Conservation (phyloP, 2,797 vertebrate genomes). For the Spinus olivaceus region DNA sequence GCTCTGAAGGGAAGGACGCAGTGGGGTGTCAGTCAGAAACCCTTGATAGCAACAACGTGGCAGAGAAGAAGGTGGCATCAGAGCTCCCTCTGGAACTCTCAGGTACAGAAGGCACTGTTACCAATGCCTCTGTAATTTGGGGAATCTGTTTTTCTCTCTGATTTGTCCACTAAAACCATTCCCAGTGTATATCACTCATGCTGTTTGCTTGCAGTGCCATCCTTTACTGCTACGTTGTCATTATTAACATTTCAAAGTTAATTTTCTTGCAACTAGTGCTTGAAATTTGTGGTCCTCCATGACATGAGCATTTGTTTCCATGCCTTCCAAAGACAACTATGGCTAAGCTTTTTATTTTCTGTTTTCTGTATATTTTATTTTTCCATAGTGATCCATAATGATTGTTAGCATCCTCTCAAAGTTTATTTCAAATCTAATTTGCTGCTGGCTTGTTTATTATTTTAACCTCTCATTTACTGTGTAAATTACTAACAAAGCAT, state of each 20-base stretch:
- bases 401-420: conserved; percentile 22
- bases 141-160: conserved; percentile 63
- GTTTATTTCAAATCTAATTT: conserved; percentile 59
- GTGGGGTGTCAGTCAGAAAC: conserved; percentile 73
- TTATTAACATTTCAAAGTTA: conserved; percentile 71
- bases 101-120: conserved; percentile 82
- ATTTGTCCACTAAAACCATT: conserved; percentile 65
- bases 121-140: conserved; percentile 74
- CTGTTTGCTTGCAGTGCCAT: conserved; percentile 71
- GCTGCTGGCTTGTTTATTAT: conserved; percentile 62
- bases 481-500: conserved; percentile 66
- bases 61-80: conserved; percentile 78
- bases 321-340: conserved; percentile 45
- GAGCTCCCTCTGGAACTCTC: conserved; percentile 79
- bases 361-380: conserved; percentile 57
- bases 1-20: conserved; percentile 72
- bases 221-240: conserved; percentile 67
- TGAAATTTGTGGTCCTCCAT: conserved; percentile 34
- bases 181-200: conserved; percentile 48
- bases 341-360: conserved; percentile 55
- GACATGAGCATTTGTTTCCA: conserved; percentile 52
- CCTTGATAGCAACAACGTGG: conserved; percentile 71
- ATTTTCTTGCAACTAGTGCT: conserved; percentile 62
- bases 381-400: conserved; percentile 44
- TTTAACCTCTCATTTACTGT: conserved; percentile 51